A percentile compares a stretch with the other conserved stretches of the same genome.
These are phyloP conservation scores for Drosophila anomalata DNA, from an alignment of 2,888 invertebrate species.

Conservation along the genomic window DNA sequence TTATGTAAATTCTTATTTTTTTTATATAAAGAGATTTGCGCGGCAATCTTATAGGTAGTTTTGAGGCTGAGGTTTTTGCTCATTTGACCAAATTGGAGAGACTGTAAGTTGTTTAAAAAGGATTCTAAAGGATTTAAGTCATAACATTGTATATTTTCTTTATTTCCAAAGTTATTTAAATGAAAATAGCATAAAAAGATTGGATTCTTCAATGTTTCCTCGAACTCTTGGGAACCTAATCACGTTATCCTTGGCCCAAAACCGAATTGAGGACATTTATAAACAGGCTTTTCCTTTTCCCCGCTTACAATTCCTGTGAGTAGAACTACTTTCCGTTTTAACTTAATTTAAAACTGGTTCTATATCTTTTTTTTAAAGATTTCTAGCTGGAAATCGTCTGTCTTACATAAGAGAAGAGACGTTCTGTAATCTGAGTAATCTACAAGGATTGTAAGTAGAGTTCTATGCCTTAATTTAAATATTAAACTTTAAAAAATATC, in stretches of 20 bases:
- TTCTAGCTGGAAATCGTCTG: slow-evolving; percentile 85
- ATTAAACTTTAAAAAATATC: background rate
- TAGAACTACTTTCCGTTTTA: slow-evolving; percentile 34
- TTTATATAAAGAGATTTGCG: slow-evolving; percentile 84
- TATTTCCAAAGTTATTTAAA: slow-evolving; percentile 80
- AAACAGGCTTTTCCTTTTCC: slow-evolving; percentile 81
- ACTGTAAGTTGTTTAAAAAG: slow-evolving; percentile 82
- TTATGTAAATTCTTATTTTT: slow-evolving; percentile 7
- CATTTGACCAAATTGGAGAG: slow-evolving; percentile 83
- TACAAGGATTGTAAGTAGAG: slow-evolving; percentile 82
- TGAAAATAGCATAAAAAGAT: slow-evolving; percentile 82
- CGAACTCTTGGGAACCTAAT: slow-evolving; percentile 78
- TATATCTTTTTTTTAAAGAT: slow-evolving; percentile 80
- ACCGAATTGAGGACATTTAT: slow-evolving; percentile 81
- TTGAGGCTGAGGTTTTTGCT: slow-evolving; percentile 81
- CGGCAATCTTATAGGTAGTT: slow-evolving; percentile 83
- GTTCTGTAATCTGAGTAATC: slow-evolving; percentile 84
- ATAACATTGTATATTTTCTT: background rate
- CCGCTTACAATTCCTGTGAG: slow-evolving; percentile 84
- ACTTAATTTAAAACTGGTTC: slow-evolving; percentile 11
- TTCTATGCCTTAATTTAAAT: background rate
- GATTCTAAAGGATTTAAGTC: no score
- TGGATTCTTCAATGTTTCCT: slow-evolving; percentile 82
- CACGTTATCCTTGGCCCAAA: slow-evolving; percentile 85
- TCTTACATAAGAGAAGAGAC: slow-evolving; percentile 82